These are phyloP conservation scores for Sebastes hubbsi DNA, from an alignment of 2,797 vertebrate species.

Conservation along the genomic window DNA sequence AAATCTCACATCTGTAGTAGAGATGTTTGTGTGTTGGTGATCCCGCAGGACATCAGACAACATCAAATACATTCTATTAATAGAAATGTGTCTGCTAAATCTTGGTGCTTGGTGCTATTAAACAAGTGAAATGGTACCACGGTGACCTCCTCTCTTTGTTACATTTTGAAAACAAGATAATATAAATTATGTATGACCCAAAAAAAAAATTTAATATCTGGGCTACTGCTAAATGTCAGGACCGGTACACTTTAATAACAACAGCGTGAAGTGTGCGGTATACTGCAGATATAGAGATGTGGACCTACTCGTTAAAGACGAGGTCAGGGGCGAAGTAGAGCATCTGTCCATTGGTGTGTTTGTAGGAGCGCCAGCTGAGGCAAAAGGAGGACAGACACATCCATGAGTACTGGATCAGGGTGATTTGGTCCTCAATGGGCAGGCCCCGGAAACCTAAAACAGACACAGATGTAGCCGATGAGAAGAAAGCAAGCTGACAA, in stretches of 20 bases:
- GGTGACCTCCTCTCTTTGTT: not conserved
- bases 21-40: not conserved
- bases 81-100: not conserved
- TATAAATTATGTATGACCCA: not conserved
- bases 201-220: not conserved
- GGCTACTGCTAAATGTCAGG: not conserved
- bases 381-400: constrained; percentile 99
- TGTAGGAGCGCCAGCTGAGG: constrained; percentile 99
- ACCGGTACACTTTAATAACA: not conserved
- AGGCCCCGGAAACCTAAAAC: constrained; percentile 93
- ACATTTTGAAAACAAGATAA: not conserved
- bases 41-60: not conserved
- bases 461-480: constrained; percentile 21
- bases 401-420: constrained; percentile 99
- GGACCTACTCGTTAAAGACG: constrained; percentile 97
- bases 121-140: not conserved
- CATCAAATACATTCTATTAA: not conserved
- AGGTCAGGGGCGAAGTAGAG: constrained; percentile 99
- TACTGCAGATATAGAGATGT: constrained; percentile 12
- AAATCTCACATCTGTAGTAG: constrained; percentile 18
- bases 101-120: not conserved
- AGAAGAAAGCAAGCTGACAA: not conserved
- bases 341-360: constrained; percentile 98
- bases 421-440: constrained; percentile 99
- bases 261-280: not conserved